phyloP scores from a whole-genome alignment of 2,888 invertebrate genomes.

The Thumatha senex region DNA sequence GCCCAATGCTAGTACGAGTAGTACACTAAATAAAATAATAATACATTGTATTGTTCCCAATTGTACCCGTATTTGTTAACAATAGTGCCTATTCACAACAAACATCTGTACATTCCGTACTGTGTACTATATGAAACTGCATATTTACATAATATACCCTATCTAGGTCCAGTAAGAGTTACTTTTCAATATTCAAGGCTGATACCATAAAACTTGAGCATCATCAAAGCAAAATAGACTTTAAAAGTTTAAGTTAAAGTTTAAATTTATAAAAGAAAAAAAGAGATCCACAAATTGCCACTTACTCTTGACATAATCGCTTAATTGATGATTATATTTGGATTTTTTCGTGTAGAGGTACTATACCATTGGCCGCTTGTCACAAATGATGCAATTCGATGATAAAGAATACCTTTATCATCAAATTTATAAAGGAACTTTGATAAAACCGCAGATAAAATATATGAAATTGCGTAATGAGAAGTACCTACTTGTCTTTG shows the following conservation, averaged over 20 bases:
- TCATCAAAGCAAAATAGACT: slow-evolving; percentile 4
- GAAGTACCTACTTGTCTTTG: too few species aligned
- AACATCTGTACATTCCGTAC: slow-evolving; percentile 56
- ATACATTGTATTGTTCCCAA: slow-evolving; percentile 71
- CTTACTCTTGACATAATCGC: slow-evolving; percentile 64
- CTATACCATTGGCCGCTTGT: slow-evolving; percentile 25
- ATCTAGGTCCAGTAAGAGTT: slow-evolving; percentile 10
- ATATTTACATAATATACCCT: slow-evolving; percentile 15
- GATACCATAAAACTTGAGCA: background rate
- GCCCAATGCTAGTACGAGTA: slow-evolving; percentile 59
- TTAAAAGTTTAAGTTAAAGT: slow-evolving; percentile 5
- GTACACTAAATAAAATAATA: slow-evolving; percentile 73
- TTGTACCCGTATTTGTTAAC: slow-evolving; percentile 80
- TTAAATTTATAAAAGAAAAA: slow-evolving; percentile 18
- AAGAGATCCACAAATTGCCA: slow-evolving; percentile 35
- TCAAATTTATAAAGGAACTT: too few species aligned
- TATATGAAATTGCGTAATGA: too few species aligned
- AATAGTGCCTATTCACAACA: slow-evolving; percentile 63
- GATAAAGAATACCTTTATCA: background rate
- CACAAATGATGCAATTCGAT: background rate
- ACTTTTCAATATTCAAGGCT: slow-evolving; percentile 16
- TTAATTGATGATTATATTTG: slow-evolving; percentile 56
- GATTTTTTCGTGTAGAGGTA: slow-evolving; percentile 55
- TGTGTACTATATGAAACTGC: background rate
- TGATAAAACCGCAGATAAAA: background rate